Evolutionary conservation across 2,888 invertebrate species (phyloP).

Genomic region (Diaperis boleti): DNA sequence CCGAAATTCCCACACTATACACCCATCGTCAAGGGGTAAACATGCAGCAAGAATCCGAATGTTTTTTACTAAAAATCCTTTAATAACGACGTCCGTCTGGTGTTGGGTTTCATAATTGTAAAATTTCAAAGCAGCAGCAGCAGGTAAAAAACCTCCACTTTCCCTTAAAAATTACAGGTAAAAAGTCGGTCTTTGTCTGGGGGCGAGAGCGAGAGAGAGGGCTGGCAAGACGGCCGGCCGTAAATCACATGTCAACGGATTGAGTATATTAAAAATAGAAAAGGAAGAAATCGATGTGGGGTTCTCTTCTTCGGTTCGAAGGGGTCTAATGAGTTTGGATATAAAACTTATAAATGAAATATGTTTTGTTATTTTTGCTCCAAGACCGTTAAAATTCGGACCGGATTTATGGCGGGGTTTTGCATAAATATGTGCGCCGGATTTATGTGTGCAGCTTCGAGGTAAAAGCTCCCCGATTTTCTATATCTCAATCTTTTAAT

Average conservation of each 20-base stretch:
- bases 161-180: conserved; percentile 40
- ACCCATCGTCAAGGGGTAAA: conserved; percentile 35
- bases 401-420: too few relatives aligned
- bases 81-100: conserved; percentile 44
- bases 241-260: conserved; percentile 44
- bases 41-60: conserved; percentile 36
- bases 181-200: conserved; percentile 20
- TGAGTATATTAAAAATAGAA: conserved; percentile 43
- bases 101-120: conserved; percentile 45
- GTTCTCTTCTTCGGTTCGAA: too few relatives aligned
- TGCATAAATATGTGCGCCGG: too few relatives aligned
- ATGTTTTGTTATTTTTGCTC: too few relatives aligned
- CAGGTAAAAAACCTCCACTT: conserved; percentile 42
- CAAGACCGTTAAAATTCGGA: too few relatives aligned
- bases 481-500: too few relatives aligned
- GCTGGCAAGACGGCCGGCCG: conserved; percentile 26
- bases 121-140: conserved; percentile 41
- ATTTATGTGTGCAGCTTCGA: too few relatives aligned
- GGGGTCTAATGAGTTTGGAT: too few relatives aligned
- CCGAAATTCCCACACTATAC: conserved; percentile 36
- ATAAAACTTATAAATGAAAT: too few relatives aligned
- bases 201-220: conserved; percentile 3
- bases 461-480: too few relatives aligned
- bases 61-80: conserved; percentile 42
- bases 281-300: background rate